phyloP scores from a whole-genome alignment of 1,140 invertebrate species.

The Calliphora vicina region DNA sequence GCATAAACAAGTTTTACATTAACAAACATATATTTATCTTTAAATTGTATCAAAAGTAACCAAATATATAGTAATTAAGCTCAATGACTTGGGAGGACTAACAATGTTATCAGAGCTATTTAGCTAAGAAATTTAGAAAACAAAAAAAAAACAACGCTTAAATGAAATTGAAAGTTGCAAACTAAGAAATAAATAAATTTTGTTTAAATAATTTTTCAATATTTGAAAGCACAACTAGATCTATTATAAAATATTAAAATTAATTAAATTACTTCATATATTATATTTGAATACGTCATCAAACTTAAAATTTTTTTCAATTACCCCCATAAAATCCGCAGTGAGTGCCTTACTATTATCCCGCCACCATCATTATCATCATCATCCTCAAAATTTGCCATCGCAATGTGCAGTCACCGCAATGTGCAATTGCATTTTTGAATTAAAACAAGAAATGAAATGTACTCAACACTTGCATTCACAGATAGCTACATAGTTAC shows the following conservation, averaged over 20 bases:
- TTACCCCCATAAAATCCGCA: background rate
- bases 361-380: background rate
- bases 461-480: background rate
- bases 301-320: background rate
- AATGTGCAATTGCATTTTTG: background rate
- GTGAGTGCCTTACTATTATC: background rate
- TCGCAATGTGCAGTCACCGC: background rate
- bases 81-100: background rate
- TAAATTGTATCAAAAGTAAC: background rate
- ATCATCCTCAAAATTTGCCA: background rate
- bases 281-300: too few relatives aligned
- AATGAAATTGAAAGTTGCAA: background rate
- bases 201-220: too few relatives aligned
- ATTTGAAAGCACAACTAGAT: too few relatives aligned
- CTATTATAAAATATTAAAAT: too few relatives aligned
- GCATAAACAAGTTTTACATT: background rate
- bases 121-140: background rate
- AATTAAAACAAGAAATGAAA: slow-evolving; percentile 11
- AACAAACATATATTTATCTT: background rate
- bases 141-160: background rate
- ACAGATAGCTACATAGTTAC: too few relatives aligned
- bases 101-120: background rate
- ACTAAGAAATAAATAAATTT: too few relatives aligned
- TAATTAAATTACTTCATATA: too few relatives aligned
- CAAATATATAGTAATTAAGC: background rate